phyloP scores from a whole-genome alignment of 2,113 vertebrate species.

The Rynchops niger region DNA sequence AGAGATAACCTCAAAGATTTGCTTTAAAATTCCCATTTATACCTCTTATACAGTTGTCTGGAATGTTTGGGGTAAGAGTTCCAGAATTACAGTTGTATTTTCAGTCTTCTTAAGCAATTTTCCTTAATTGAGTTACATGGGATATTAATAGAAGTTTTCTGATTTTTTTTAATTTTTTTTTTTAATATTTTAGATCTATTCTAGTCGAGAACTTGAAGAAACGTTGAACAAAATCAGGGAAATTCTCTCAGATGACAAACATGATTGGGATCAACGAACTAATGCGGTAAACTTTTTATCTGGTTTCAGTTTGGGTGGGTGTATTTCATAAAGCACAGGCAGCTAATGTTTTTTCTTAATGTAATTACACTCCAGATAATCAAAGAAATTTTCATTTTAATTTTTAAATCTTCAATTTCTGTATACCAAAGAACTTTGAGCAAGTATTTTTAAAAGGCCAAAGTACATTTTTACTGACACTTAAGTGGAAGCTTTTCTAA shows the following conservation, averaged over 20 bases:
- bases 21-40: not conserved
- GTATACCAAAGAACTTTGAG: not conserved
- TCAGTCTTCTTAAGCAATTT: not conserved
- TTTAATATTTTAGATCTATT: constrained; percentile 86
- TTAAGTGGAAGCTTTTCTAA: not conserved
- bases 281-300: constrained; percentile 79
- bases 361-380: not conserved
- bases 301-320: not conserved
- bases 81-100: not conserved
- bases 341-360: accelerated
- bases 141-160: not conserved
- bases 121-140: not conserved
- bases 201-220: constrained; percentile 93
- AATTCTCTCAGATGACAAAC: constrained; percentile 97
- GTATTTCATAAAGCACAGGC: not conserved
- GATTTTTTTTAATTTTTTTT: not conserved
- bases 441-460: not conserved
- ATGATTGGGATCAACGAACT: constrained; percentile 97
- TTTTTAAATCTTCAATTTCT: not conserved
- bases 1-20: not conserved
- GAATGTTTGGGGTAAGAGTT: not conserved
- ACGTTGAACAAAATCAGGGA: constrained; percentile 98
- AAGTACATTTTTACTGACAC: not conserved
- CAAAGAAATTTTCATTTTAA: accelerated
- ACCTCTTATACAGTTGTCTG: not conserved